Evolutionary conservation across 2,888 invertebrate genomes (phyloP).

Genomic region (Lasioglossum zephyrum): DNA sequence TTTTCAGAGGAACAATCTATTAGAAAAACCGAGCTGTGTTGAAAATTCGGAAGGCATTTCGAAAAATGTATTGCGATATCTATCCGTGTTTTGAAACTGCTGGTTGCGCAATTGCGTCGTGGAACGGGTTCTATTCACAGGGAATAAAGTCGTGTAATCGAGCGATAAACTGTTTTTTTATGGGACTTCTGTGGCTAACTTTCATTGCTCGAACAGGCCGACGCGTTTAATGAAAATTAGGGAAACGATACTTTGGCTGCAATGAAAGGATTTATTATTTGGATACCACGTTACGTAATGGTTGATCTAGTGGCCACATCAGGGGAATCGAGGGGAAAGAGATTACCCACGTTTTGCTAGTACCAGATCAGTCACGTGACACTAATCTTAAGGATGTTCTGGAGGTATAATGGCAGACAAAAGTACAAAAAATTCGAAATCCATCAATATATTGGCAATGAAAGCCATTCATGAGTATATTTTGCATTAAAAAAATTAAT

Average conservation of each 20-base stretch:
- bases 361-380: no score
- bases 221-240: neutral
- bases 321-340: neutral
- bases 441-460: no score
- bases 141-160: conserved; percentile 5
- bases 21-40: neutral
- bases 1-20: neutral
- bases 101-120: neutral
- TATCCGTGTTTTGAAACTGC: neutral
- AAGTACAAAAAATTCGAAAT: no score
- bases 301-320: no score
- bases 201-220: neutral
- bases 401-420: no score
- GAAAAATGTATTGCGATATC: neutral
- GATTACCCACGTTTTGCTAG: neutral
- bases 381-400: no score
- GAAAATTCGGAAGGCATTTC: neutral
- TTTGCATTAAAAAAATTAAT: no score
- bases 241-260: neutral
- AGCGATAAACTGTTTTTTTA: neutral
- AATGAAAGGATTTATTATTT: neutral
- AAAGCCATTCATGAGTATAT: no score
- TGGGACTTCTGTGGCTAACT: neutral
- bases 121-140: neutral
- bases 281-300: neutral